These are phyloP conservation scores for Naja naja DNA, from an alignment of 2,113 vertebrate genomes.

Conservation along the genomic window DNA sequence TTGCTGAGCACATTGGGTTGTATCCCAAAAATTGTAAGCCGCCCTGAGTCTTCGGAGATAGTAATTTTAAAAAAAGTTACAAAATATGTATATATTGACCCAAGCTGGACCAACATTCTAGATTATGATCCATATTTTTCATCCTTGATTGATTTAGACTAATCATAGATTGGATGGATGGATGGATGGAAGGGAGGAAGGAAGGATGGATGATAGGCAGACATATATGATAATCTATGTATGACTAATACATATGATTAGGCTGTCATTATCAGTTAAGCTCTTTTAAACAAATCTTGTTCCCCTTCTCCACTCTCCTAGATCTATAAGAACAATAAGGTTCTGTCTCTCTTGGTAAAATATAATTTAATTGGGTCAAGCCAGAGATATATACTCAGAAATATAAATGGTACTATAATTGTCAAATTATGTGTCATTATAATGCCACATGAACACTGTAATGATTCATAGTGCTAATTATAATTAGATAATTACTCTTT, in stretches of 20 bases:
- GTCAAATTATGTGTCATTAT: conserved; percentile 63
- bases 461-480: conserved; percentile 67
- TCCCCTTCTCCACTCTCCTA: background rate
- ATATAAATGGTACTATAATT: conserved; percentile 64
- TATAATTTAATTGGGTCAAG: conserved; percentile 39
- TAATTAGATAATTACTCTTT: conserved; percentile 66
- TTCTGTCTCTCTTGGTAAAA: conserved; percentile 2
- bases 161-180: no score
- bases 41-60: no score
- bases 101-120: background rate
- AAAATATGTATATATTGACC: background rate
- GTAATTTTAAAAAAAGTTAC: no score
- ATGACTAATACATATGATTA: background rate
- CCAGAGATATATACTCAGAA: conserved; percentile 47
- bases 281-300: background rate
- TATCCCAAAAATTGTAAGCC: no score
- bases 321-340: background rate
- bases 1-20: no score
- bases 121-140: background rate
- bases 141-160: background rate
- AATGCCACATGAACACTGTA: conserved; percentile 58
- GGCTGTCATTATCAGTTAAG: background rate
- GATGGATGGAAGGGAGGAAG: no score
- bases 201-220: background rate
- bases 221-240: background rate